Evolutionary conservation across 1,140 invertebrate genomes (phyloP), one percentile per base, ranked within the genome.

Genomic region (Trachymyrmex cornetzi): DNA sequence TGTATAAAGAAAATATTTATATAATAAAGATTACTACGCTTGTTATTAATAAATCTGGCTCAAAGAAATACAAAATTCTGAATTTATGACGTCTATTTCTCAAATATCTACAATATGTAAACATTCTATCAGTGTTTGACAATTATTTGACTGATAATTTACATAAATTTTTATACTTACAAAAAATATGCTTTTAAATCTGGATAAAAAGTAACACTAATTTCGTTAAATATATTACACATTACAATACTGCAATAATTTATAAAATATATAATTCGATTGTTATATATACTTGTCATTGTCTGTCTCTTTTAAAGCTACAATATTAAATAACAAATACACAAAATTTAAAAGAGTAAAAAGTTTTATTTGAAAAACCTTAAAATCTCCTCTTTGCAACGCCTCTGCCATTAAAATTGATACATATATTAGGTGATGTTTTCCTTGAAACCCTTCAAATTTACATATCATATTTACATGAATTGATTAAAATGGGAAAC

Each of bases 391-490:
- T 48, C 66, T 44, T 38, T 2, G 22, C 7, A 72, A 67, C 3
- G 2, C 9, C 22, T 61, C 27, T 9, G 1, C 16, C 16, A 77
- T 38, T 61, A 77, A 77, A 77, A 77, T 24, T 61, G 30, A 24
- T 44, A 77, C n/a, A 38, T 44, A 44, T 61, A 59, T 77, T 57
- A 57, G 12, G n/a, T 38, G 7, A 77, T 38, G 3, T 77, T 59
- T 22, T 5, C 22, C 74, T 59, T 24, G 30, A 59, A 77, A 59
- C 14, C 27, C 9, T 44, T 44, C 55, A 44, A 77, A 16, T 77
- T 61, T 77, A 22, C 55, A 77, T 77, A 44, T 44, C 55, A 61
- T 77, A 77, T 77, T 61, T 77, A 9, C 30, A 77, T 77, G 22
- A 34, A 61, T 44, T 59, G 5, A 61, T 77, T 61, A 77, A 61